Evolutionary conservation across 2,888 invertebrate genomes (phyloP).

Genomic region (Diarsia brunnea): DNA sequence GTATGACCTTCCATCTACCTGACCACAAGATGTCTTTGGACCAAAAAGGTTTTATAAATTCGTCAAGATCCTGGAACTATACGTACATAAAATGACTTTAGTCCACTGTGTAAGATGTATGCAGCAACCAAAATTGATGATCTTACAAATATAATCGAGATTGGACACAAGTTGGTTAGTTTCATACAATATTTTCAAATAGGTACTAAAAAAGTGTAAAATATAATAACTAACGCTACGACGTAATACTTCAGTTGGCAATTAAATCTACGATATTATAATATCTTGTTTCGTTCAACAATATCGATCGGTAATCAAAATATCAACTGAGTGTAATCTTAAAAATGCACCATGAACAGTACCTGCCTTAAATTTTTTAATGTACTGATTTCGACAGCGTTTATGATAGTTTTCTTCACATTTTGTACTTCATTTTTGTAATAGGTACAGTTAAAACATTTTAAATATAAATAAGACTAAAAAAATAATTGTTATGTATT

Average conservation of each 20-base stretch:
- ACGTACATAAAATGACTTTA: background rate
- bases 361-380: constrained; percentile 3
- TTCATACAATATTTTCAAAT: background rate
- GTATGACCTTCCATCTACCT: background rate
- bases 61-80: background rate
- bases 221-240: constrained; percentile 10
- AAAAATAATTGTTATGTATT: constrained; percentile 1
- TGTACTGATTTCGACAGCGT: background rate
- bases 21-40: background rate
- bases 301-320: background rate
- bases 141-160: background rate
- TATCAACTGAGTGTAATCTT: constrained; percentile 12
- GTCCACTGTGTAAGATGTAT: background rate
- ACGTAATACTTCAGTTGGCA: constrained; percentile 27
- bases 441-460: constrained; percentile 7
- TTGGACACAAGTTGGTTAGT: background rate
- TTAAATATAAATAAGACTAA: constrained; percentile 6
- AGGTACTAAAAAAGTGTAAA: background rate
- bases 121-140: background rate
- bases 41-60: constrained; percentile 3
- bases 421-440: constrained; percentile 34
- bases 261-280: constrained; percentile 24
- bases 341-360: background rate
- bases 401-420: background rate
- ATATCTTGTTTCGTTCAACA: constrained; percentile 2